Conservation (phyloP, 2,797 vertebrate species). For the Steatocranus sp. region DNA sequence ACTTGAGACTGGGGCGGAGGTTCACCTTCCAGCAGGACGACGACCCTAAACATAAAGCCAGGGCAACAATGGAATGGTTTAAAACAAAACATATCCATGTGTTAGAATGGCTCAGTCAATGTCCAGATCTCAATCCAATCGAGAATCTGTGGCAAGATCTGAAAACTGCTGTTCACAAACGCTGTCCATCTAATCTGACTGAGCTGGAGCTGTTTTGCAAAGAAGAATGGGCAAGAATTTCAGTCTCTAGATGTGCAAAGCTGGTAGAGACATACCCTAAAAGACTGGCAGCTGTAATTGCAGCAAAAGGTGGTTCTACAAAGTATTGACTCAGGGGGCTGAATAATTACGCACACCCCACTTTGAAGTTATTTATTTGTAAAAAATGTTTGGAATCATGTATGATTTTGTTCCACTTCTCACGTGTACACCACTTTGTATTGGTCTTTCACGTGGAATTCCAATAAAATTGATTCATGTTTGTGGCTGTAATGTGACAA, state of each 20-base stretch:
- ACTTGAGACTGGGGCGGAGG: no score
- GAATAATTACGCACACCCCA: not conserved
- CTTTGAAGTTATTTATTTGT: not conserved
- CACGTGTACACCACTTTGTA: fast-evolving
- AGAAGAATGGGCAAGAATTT: fast-evolving
- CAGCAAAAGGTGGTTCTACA: not conserved
- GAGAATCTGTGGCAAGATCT: not conserved
- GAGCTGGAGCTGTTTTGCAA: not conserved
- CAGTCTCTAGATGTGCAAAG: not conserved
- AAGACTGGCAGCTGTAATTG: not conserved
- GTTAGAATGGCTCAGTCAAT: no score
- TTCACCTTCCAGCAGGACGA: no score
- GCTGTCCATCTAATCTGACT: not conserved
- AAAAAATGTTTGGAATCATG: not conserved
- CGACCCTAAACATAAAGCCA: no score
- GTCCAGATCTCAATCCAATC: no score
- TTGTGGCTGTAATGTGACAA: not conserved
- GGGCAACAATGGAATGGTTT: no score
- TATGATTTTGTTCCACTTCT: not conserved
- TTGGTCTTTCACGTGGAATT: fast-evolving
- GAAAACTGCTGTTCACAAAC: fast-evolving
- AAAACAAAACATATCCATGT: no score
- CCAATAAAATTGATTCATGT: not conserved
- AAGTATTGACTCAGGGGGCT: not conserved
- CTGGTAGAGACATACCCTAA: not conserved